These are phyloP conservation scores for Phyllotreta striolata DNA, from an alignment of 2,888 invertebrate genomes.

Conservation along the genomic window DNA sequence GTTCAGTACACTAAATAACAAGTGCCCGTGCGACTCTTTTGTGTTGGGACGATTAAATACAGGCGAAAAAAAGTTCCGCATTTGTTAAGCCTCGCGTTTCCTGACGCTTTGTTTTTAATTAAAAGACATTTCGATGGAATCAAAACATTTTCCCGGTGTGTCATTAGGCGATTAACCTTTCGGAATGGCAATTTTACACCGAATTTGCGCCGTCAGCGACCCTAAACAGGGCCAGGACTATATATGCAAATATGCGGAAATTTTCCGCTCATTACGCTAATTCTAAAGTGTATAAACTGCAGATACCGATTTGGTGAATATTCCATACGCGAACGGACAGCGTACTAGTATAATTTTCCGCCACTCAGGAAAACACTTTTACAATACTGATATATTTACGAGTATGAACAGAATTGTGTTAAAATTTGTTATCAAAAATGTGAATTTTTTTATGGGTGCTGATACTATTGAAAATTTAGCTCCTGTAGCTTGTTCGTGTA, in stretches of 20 bases:
- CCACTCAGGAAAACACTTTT: no score
- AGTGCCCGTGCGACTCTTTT: no score
- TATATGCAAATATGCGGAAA: constrained; percentile 28
- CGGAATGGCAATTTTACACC: constrained; percentile 18
- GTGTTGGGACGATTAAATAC: no score
- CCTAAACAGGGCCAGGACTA: constrained; percentile 18
- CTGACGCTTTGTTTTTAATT: background rate
- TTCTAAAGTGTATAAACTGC: constrained; percentile 9
- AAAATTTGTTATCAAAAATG: no score
- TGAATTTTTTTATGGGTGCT: no score
- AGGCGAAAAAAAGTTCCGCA: no score
- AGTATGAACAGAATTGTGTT: no score
- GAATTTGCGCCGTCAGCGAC: constrained; percentile 17
- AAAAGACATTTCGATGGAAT: constrained; percentile 12
- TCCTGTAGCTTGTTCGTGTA: no score
- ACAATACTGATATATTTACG: no score
- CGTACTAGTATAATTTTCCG: background rate
- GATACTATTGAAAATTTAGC: no score
- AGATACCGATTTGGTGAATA: constrained; percentile 2
- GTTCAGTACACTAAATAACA: no score
- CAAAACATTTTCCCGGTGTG: constrained; percentile 9
- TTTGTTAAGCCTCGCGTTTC: no score
- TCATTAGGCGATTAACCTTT: constrained; percentile 16
- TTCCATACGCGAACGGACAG: constrained; percentile 23
- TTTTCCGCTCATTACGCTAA: constrained; percentile 27